Evolutionary conservation across 2,888 invertebrate species (phyloP).

Genomic region (Xanthorhoe designata): DNA sequence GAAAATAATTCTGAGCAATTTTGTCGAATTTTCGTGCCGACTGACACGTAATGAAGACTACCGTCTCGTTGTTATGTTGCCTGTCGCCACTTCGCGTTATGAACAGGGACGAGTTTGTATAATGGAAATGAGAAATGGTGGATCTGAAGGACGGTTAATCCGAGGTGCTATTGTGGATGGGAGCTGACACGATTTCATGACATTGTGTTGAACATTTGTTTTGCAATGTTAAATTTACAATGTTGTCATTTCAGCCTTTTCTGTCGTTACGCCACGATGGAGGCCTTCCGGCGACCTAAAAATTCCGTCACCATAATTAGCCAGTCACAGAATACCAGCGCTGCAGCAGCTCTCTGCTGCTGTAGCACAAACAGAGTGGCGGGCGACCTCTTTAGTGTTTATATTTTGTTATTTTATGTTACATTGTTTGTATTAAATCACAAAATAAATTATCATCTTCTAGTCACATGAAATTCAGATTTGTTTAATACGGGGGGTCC

Average conservation of each 20-base stretch:
- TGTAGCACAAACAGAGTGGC: too few species aligned
- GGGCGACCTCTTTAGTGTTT: too few species aligned
- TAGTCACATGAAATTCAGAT: neutral
- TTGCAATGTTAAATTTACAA: neutral
- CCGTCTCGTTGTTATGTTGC: conserved; percentile 15
- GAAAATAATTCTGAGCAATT: conserved; percentile 34
- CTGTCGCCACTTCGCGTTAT: conserved; percentile 6
- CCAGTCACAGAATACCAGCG: too few species aligned
- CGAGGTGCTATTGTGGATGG: neutral
- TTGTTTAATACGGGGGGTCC: neutral
- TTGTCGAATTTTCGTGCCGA: conserved; percentile 33
- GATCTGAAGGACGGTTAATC: neutral
- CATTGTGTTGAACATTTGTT: neutral
- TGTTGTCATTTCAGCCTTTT: too few species aligned
- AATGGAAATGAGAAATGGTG: conserved; percentile 14
- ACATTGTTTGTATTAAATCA: too few species aligned
- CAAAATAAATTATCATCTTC: too few species aligned
- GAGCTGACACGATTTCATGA: neutral
- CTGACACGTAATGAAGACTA: conserved; percentile 36
- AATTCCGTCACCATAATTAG: too few species aligned
- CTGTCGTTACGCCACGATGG: too few species aligned
- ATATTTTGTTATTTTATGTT: too few species aligned
- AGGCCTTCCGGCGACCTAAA: too few species aligned
- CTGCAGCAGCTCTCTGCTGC: too few species aligned
- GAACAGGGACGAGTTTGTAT: conserved; percentile 11